These are phyloP conservation scores for Drosophila parthenogenetica DNA, from an alignment of 2,888 invertebrate species.

Conservation along the genomic window DNA sequence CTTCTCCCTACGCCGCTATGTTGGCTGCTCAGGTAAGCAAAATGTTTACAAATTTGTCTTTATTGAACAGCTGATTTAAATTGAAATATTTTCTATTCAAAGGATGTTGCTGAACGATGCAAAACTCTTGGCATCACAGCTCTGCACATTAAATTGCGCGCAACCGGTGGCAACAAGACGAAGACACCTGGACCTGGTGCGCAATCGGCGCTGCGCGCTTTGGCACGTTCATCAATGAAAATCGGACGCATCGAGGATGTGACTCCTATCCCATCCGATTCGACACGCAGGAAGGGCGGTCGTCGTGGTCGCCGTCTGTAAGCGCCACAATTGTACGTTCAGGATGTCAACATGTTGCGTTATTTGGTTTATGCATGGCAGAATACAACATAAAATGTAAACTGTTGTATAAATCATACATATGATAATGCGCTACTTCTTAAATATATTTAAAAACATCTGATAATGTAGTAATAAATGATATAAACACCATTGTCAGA, in stretches of 20 bases:
- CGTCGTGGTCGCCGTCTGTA: constrained; percentile 99
- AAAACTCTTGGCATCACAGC: constrained; percentile 98
- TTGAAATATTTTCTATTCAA: constrained; percentile 24
- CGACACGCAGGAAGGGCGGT: constrained; percentile 99
- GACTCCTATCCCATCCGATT: constrained; percentile 99
- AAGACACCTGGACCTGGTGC: constrained; percentile 99
- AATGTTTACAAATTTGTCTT: not conserved
- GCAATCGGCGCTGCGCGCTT: constrained; percentile 97
- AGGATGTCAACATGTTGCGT: constrained; percentile 5
- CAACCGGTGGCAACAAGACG: constrained; percentile 99
- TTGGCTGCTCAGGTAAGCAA: constrained; percentile 96
- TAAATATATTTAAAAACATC: constrained; percentile 38
- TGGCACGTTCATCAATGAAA: constrained; percentile 99
- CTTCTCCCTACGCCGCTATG: constrained; percentile 99
- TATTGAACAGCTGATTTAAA: not conserved
- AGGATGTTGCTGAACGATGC: constrained; percentile 99
- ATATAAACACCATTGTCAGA: constrained; percentile 17
- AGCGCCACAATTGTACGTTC: constrained; percentile 5
- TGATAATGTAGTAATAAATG: constrained; percentile 55
- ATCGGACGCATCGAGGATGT: constrained; percentile 99
- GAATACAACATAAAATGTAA: not conserved
- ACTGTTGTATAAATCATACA: constrained; percentile 8
- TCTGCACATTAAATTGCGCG: constrained; percentile 98
- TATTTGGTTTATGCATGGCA: constrained; percentile 9
- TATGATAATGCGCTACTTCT: constrained; percentile 22